Percentiles rank a stretch among this genome's conserved stretches.
These are phyloP conservation scores for Drosophila sp. DNA, from an alignment of 1,140 invertebrate genomes.

Conservation along the genomic window DNA sequence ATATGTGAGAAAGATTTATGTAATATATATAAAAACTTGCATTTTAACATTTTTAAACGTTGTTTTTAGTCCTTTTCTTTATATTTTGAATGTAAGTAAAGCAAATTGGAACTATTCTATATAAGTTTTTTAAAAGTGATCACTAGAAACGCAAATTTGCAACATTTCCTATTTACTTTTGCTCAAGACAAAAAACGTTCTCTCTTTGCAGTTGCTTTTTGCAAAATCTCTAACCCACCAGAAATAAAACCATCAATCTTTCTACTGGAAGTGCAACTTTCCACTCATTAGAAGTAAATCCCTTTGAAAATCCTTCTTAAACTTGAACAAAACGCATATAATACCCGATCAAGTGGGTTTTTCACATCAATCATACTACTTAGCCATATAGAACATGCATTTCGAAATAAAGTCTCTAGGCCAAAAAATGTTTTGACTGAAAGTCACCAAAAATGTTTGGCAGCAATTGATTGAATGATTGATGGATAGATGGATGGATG, in stretches of 20 bases:
- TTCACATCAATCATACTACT: conserved; percentile 65
- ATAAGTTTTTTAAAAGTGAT: too few relatives aligned
- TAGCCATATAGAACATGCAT: conserved; percentile 41
- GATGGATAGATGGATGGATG: conserved; percentile 75
- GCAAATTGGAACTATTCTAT: too few relatives aligned
- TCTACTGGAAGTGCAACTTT: neutral
- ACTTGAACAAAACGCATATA: conserved; percentile 20
- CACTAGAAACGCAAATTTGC: too few relatives aligned
- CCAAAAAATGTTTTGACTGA: conserved; percentile 67
- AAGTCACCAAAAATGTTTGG: conserved; percentile 66
- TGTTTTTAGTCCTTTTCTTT: too few relatives aligned
- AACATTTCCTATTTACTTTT: too few relatives aligned
- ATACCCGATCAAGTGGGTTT: conserved; percentile 20
- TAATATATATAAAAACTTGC: too few relatives aligned
- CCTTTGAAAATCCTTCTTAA: conserved; percentile 13
- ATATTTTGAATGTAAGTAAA: too few relatives aligned
- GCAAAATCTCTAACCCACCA: neutral
- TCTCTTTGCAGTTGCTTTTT: neutral
- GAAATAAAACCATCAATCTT: conserved; percentile 6
- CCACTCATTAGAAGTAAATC: conserved; percentile 66
- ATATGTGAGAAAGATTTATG: too few relatives aligned
- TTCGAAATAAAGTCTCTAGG: conserved; percentile 50
- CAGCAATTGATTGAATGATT: conserved; percentile 77
- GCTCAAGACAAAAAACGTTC: too few relatives aligned
- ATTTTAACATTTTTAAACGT: too few relatives aligned